A percentile compares a stretch with the other conserved stretches of the same genome.
These are phyloP conservation scores for Dufourea novaeangliae DNA, from an alignment of 1,140 invertebrate genomes.

Conservation along the genomic window DNA sequence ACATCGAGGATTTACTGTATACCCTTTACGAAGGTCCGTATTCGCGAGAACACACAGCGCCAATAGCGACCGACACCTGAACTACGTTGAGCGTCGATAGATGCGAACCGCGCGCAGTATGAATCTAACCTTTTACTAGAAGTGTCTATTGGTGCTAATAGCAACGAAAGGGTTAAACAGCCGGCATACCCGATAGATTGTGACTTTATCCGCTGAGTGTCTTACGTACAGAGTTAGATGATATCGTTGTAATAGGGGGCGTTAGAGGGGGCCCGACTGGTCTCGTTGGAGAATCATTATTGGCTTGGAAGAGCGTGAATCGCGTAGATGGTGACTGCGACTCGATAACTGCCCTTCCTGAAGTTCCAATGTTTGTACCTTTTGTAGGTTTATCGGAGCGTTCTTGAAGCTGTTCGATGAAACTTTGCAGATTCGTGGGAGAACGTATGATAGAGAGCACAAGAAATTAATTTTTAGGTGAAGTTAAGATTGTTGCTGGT, in stretches of 20 bases:
- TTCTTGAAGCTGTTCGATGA: background rate
- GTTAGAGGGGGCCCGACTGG: background rate
- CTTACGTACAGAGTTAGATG: constrained; percentile 39
- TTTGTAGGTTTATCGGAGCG: background rate
- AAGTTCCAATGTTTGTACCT: constrained; percentile 16
- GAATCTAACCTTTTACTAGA: too few species aligned
- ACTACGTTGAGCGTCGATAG: too few species aligned
- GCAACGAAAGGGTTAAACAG: too few species aligned
- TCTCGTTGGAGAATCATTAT: constrained; percentile 15
- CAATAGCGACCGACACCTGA: too few species aligned
- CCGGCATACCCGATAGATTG: too few species aligned
- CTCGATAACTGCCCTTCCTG: constrained; percentile 35
- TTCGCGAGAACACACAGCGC: too few species aligned
- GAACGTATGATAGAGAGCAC: background rate
- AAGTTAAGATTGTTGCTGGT: too few species aligned
- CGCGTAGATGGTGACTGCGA: constrained; percentile 1
- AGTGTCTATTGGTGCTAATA: too few species aligned
- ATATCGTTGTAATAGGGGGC: constrained; percentile 26
- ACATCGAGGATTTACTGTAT: too few species aligned
- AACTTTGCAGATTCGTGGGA: background rate
- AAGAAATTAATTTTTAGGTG: too few species aligned
- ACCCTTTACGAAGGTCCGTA: too few species aligned
- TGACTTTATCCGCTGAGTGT: constrained; percentile 39
- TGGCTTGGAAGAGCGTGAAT: constrained; percentile 15
- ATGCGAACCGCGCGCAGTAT: too few species aligned